Base-by-base conservation (phyloP, 1,140 invertebrate genomes). In the Agrypnia vestita region DNA sequence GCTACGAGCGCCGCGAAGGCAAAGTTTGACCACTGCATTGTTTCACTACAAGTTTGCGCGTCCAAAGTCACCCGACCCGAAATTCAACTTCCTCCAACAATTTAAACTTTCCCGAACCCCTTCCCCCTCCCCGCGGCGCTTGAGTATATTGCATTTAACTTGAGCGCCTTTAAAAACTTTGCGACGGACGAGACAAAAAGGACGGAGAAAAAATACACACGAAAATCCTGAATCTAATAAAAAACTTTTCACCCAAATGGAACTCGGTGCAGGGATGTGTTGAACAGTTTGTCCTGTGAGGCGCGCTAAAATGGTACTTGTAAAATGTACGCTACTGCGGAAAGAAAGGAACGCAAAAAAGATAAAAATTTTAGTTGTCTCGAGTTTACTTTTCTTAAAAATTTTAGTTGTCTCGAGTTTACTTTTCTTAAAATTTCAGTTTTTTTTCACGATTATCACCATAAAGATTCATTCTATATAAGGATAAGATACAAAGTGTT, bases 151-250 rank as follows among this genome's bases (percentile, higher is more conserved):
- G 82, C 82, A 83, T 83, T 83, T 79, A 83, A 81, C 72, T 83
- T 61, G 76, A 83, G 79, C 77, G 79, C 79, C 79, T 83, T 83
- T 79, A 77, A 77, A 80, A 82, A 79, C 49, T 83, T 81, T 46
- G 69, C 76, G 73, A 74, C 74, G 75, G 79, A 67, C 76, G 75
- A 83, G 64, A 83, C 67, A 71, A 71, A 71, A 71, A 71, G 64
- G 67, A 47, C 10, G 46, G 15, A 56, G 51, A 46, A 76, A 77
- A 71, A 17, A 82, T 59, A 56, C 15, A 80, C 46, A 78, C 79
- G 74, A 83, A 83, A 83, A 81, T 81, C 82, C 77, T 43, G 82
- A 83, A 83, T 83, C 82, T 83, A 83, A 83, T 83, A 83, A 83
- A 83, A 83, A 83, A 83, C 79, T 83, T 83, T 83, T 80, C 55